Evolutionary conservation across 2,888 invertebrate species (phyloP).

Genomic region (Catocala nupta): DNA sequence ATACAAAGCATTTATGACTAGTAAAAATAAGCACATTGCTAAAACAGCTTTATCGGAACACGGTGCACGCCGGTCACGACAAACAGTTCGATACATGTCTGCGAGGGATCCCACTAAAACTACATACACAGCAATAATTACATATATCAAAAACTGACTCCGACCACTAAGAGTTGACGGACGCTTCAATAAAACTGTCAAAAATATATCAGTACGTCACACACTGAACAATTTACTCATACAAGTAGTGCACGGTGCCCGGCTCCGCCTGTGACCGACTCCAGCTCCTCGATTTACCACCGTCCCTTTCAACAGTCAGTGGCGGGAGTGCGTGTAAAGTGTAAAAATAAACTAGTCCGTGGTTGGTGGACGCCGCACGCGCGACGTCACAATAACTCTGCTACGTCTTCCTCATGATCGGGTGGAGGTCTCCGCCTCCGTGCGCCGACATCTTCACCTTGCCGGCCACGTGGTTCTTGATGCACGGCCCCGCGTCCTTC

Average conservation of each 20-base stretch:
- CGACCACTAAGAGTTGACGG: constrained; percentile 64
- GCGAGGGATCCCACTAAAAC: constrained; percentile 72
- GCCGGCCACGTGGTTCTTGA: constrained; percentile 66
- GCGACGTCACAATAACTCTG: constrained; percentile 30
- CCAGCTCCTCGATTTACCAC: constrained; percentile 42
- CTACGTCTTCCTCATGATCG: constrained; percentile 79
- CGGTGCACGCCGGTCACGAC: constrained; percentile 58
- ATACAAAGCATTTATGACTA: constrained; percentile 85
- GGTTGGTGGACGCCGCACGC: constrained; percentile 28
- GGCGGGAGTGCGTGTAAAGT: constrained; percentile 59
- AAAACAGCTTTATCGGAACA: constrained; percentile 64
- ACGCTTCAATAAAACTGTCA: constrained; percentile 56
- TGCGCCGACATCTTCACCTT: constrained; percentile 78
- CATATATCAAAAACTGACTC: constrained; percentile 69
- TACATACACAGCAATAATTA: constrained; percentile 62
- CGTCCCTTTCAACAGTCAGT: constrained; percentile 55
- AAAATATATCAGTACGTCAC: constrained; percentile 56
- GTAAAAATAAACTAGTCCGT: constrained; percentile 54
- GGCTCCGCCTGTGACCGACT: constrained; percentile 42
- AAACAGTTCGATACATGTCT: constrained; percentile 69
- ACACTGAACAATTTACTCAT: constrained; percentile 51
- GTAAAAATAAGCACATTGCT: constrained; percentile 80
- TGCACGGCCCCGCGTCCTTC: constrained; percentile 72
- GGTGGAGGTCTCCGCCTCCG: constrained; percentile 80
- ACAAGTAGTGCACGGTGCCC: constrained; percentile 36